Evolutionary conservation across 2,888 invertebrate species (phyloP), one percentile per base, ranked within the genome.

Genomic region (Tachina lurida): DNA sequence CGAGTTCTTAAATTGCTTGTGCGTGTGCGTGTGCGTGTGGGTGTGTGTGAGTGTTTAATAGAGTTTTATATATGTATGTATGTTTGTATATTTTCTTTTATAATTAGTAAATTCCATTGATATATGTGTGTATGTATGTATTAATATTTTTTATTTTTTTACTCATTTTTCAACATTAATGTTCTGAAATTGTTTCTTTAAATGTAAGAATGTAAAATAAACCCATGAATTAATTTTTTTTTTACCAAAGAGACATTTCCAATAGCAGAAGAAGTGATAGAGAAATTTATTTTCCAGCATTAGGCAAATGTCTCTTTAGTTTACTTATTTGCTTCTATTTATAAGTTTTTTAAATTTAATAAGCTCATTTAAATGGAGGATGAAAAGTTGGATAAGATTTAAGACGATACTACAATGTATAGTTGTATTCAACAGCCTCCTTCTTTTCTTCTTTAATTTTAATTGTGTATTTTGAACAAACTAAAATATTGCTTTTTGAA

Each of bases 21-120:
- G 47, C 47, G 41, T 62, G 52, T 56, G 43, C 39, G 54, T 47
- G 39, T 56, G 12, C 71, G 31, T 56, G 12, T 17, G 19, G 62
- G 49, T 79, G 31, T 56, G 12, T 17, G 19, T 67, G 49, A 0
- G 31, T 31, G 31, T 0, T 31, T n/a, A n/a, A 31, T 5, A 31
- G 54, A 43, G 3, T 56, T 58, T 73, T 60, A 2, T 58, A 31
- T 79, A 10, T 15, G 41, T 62, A 0, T 67, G 41, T 70, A 31
- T 43, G 60, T 56, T n/a, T 31, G 54, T 71, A 43, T 58, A 71
- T 84, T 19, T 22, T 10, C 4, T 22, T 45, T 63, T 63, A 87
- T 84, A 87, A 78, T 82, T 80, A 87, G 68, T 87, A 85, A 87
- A 86, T 87, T 87, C 87, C 84, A 84, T 82, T 80, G 80, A 86